Evolutionary conservation across 1,140 invertebrate species (phyloP).

Genomic region (Drosophila virilis): DNA sequence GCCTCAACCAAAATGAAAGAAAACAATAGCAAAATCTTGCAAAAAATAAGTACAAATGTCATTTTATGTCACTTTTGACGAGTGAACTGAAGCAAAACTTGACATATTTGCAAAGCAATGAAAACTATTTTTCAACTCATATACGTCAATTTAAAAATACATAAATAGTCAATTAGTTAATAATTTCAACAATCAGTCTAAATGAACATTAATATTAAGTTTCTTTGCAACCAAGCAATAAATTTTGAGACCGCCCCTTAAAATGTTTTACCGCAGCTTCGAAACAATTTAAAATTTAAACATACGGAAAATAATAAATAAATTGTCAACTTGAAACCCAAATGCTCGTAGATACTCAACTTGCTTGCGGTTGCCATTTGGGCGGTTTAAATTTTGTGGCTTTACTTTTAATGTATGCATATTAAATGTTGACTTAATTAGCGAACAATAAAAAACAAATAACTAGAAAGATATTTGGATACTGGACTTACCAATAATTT

Average conservation of each 20-base stretch:
- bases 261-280: constrained; percentile 17
- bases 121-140: background rate
- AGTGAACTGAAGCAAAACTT: background rate
- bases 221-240: background rate
- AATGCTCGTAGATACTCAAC: constrained; percentile 25
- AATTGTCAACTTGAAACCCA: constrained; percentile 33
- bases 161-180: background rate
- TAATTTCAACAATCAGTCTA: background rate
- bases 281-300: constrained; percentile 22
- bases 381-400: constrained; percentile 22
- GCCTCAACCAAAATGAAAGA: too few species aligned
- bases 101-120: background rate
- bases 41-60: too few species aligned
- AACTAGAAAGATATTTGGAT: background rate
- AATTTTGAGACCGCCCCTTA: constrained; percentile 15
- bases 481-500: constrained; percentile 77
- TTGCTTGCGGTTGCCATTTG: constrained; percentile 32
- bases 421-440: constrained; percentile 17
- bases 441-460: constrained; percentile 1
- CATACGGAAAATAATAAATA: constrained; percentile 54
- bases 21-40: too few species aligned
- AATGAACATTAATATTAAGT: background rate
- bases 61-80: too few species aligned
- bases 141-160: background rate
- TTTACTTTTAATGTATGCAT: constrained; percentile 13